Percentiles rank a stretch among this genome's conserved stretches.
phyloP scores from a whole-genome alignment of 35 echinoderm and acorn worm species.

The Eucidaris tribuloides region DNA sequence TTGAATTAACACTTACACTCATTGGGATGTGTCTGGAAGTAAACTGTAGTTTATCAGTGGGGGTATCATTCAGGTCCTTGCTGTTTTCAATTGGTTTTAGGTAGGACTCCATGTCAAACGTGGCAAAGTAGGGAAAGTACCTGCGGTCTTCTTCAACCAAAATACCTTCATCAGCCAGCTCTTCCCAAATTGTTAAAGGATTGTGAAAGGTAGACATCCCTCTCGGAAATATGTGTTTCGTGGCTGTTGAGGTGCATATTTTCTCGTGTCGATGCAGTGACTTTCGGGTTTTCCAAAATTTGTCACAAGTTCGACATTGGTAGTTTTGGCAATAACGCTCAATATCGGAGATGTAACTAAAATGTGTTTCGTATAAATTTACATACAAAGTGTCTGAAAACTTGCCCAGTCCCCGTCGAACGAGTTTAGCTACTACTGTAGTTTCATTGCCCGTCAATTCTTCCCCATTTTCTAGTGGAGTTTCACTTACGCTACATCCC shows the following conservation, averaged over 20 bases:
- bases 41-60: background rate
- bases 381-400: constrained; percentile 46
- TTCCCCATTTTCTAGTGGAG: background rate
- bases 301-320: constrained; percentile 19
- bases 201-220: constrained; percentile 11
- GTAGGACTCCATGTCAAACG: constrained; percentile 22
- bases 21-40: background rate
- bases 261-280: constrained; percentile 31
- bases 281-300: background rate
- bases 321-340: constrained; percentile 30
- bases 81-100: background rate
- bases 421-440: background rate
- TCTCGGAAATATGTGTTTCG: constrained; percentile 25
- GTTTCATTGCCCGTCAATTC: background rate
- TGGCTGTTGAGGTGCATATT: background rate
- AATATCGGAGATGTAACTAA: constrained; percentile 58
- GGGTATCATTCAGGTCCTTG: no score
- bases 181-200: background rate
- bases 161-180: constrained; percentile 23
- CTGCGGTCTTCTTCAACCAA: background rate
- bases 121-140: constrained; percentile 32
- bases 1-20: background rate
- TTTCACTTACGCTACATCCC: no score
- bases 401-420: constrained; percentile 9
- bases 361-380: constrained; percentile 45